Conservation (phyloP, 2,797 vertebrate genomes). For the Macropus fuliginosus region DNA sequence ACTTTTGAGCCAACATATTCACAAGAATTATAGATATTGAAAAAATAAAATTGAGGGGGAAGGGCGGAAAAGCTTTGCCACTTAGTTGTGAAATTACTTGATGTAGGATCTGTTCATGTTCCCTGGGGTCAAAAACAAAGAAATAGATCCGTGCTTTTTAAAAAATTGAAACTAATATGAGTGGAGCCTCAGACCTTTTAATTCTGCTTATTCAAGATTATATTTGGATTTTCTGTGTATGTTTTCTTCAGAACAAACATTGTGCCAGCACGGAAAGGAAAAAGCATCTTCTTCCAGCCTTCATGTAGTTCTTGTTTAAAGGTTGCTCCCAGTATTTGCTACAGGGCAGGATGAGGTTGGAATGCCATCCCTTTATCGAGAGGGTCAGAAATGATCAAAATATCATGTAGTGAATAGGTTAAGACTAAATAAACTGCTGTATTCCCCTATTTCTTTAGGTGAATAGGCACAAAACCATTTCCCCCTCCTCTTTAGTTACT, state of each 20-base stretch:
- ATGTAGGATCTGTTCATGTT: slow-evolving; percentile 37
- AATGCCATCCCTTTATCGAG: background rate
- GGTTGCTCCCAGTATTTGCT: slow-evolving; percentile 28
- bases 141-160: slow-evolving; percentile 37
- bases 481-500: background rate
- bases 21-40: slow-evolving; percentile 43
- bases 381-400: background rate
- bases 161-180: background rate
- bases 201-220: background rate
- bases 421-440: background rate
- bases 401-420: background rate
- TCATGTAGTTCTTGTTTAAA: slow-evolving; percentile 1
- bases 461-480: background rate
- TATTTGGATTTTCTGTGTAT: slow-evolving; percentile 1
- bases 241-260: slow-evolving; percentile 38
- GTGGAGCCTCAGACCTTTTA: slow-evolving; percentile 7
- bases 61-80: background rate
- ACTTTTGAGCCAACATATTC: slow-evolving; percentile 43
- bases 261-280: background rate
- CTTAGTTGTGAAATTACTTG: slow-evolving; percentile 37
- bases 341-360: background rate
- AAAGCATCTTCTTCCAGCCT: slow-evolving; percentile 33
- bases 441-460: background rate
- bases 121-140: slow-evolving; percentile 49
- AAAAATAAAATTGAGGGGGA: slow-evolving; percentile 18